These are phyloP conservation scores for Aelia acuminata DNA, from an alignment of 2,888 invertebrate genomes.

Conservation along the genomic window DNA sequence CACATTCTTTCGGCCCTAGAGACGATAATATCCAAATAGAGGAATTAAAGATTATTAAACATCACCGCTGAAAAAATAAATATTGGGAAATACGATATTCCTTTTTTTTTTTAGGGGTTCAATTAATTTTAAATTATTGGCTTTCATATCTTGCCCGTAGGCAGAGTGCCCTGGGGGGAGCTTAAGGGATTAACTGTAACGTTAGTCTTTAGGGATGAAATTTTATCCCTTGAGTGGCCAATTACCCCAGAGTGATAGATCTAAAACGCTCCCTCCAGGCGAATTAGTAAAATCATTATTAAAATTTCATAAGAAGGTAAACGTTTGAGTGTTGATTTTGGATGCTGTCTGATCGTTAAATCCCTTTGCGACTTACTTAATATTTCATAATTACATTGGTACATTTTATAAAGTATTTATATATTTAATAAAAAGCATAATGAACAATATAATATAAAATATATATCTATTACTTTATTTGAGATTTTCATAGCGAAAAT, in stretches of 20 bases:
- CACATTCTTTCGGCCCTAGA: too few species aligned
- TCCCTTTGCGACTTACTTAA: neutral
- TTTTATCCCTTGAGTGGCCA: conserved; percentile 42
- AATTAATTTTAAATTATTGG: conserved; percentile 46
- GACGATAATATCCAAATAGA: too few species aligned
- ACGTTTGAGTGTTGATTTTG: conserved; percentile 5
- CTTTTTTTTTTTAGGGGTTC: neutral
- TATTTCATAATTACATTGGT: neutral
- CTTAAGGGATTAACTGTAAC: conserved; percentile 32
- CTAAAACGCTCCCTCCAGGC: neutral
- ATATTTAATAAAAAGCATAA: too few species aligned
- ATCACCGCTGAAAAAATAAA: too few species aligned
- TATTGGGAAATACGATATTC: neutral
- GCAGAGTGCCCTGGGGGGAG: neutral
- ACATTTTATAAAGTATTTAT: neutral
- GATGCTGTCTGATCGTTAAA: conserved; percentile 21
- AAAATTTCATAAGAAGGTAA: conserved; percentile 31
- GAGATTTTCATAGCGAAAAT: too few species aligned
- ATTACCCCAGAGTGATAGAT: conserved; percentile 38
- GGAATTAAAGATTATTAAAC: too few species aligned
- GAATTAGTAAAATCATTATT: conserved; percentile 17
- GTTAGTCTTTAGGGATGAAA: conserved; percentile 48
- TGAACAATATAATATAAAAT: too few species aligned
- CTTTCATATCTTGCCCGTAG: conserved; percentile 6
- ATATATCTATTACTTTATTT: too few species aligned